Evolutionary conservation across 1,140 invertebrate species (phyloP).

Genomic region (Drosophila sulfurigaster): DNA sequence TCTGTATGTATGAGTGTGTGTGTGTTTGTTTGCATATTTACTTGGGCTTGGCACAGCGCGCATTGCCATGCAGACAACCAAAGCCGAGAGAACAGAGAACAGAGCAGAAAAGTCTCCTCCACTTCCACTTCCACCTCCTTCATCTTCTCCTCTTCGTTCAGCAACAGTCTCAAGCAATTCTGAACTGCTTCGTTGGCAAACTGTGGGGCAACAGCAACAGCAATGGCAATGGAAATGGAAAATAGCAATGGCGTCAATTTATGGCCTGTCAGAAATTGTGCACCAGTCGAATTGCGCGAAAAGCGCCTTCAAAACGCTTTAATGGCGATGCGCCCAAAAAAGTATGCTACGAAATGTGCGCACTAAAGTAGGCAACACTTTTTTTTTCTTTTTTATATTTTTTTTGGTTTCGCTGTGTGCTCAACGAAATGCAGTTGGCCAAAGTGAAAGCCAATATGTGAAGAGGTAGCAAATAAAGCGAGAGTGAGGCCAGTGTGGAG

Average conservation of each 20-base stretch:
- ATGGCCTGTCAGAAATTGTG: conserved; percentile 78
- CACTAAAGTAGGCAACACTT: conserved; percentile 61
- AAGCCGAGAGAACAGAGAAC: too few species aligned
- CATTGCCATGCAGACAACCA: conserved; percentile 28
- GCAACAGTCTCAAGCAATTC: conserved; percentile 1
- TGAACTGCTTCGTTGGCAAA: background rate
- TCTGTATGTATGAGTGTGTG: conserved; percentile 17
- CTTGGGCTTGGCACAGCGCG: conserved; percentile 46
- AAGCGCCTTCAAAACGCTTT: conserved; percentile 32
- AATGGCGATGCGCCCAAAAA: conserved; percentile 12
- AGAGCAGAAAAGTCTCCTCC: too few species aligned
- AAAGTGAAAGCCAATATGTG: background rate
- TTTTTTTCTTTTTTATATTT: conserved; percentile 17
- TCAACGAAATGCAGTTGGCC: conserved; percentile 5
- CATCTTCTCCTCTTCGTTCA: background rate
- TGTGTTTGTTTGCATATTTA: conserved; percentile 39
- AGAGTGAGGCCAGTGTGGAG: too few species aligned
- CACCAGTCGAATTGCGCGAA: conserved; percentile 34
- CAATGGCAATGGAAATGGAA: conserved; percentile 16
- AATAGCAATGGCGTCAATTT: conserved; percentile 60
- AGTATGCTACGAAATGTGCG: conserved; percentile 6
- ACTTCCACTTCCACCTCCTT: too few species aligned
- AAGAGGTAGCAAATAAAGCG: background rate
- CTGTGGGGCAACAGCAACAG: conserved; percentile 2
- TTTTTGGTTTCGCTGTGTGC: background rate